Evolutionary conservation across 2,888 invertebrate genomes (phyloP).

Genomic region (Cephalotes varians): DNA sequence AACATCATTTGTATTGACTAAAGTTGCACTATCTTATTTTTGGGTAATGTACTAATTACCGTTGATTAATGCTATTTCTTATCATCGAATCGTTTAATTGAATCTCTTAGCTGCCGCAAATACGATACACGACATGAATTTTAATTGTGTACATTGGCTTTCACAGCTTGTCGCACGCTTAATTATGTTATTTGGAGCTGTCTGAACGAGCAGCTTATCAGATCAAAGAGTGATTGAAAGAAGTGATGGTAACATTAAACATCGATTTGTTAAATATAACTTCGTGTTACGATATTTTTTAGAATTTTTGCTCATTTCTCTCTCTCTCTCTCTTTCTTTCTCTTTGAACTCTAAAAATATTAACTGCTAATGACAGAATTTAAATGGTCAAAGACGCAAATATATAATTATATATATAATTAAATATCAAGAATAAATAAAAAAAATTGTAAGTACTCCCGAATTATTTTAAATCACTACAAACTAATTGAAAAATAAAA

Average conservation of each 20-base stretch:
- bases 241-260: not conserved
- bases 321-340: too few species aligned
- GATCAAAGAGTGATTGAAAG: slow-evolving; percentile 1
- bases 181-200: slow-evolving; percentile 30
- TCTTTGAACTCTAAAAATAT: not conserved
- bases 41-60: slow-evolving; percentile 11
- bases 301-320: not conserved
- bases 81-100: slow-evolving; percentile 24
- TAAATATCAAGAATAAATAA: not conserved
- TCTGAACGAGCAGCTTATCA: not conserved
- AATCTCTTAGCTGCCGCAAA: slow-evolving; percentile 33
- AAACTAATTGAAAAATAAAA: not conserved
- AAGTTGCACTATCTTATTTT: not conserved
- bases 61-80: slow-evolving; percentile 37
- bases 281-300: not conserved
- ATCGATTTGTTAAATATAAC: not conserved
- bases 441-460: not conserved
- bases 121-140: slow-evolving; percentile 33
- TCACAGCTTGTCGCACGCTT: not conserved
- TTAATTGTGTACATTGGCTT: slow-evolving; percentile 31
- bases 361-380: not conserved
- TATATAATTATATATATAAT: not conserved
- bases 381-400: not conserved
- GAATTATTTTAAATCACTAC: not conserved
- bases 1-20: not conserved